Base-by-base conservation (phyloP, 2,888 invertebrate genomes). In the Dicycla oo region DNA sequence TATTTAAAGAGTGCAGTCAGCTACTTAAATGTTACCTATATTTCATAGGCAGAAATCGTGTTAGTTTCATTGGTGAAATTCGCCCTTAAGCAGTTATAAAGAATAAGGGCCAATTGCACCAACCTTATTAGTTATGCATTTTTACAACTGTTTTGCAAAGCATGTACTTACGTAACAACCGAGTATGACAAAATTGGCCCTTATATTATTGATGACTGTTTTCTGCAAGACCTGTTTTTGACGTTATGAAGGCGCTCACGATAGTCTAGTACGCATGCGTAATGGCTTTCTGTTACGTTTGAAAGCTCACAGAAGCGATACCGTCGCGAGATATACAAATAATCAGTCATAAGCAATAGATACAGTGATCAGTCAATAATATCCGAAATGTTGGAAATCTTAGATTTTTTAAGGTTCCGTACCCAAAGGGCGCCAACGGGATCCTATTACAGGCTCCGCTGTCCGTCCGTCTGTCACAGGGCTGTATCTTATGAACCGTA, bases 301-400 rank as follows among this genome's bases (percentile, higher is more conserved):
- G 88, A 93, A 94, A 93, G 93, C 93, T 83, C 92, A 93, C 86
- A 89, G 92, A 92, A 93, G 93, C 94, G 83, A 66, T 91, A 90
- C 92, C 89, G 87, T 93, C 93, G 91, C 83, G 85, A 78, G 62
- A 38, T 66, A 10, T 5, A 47, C 5, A 38, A 56, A 38, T n/a
- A 20, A 75, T 47, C 11, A 45, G 47, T 18, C 8, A 38, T 54
- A 30, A 18, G 10, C 18, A 51, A 40, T n/a, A n/a, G n/a, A 49
- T 47, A 30, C 15, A 20, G 61, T n/a, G 3, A 49, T 62, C n/a
- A 30, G 43, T 18, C 5, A 20, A 34, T 15, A 18, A 49, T 51
- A 10, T 53, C n/a, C 20, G 47, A 62, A 6, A 6, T n/a, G 20
- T 30, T 47, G 20, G 20, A 8, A n/a, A n/a, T n/a, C n/a, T n/a